These are phyloP conservation scores for Alauda arvensis DNA, from an alignment of 2,797 vertebrate genomes.

Conservation along the genomic window DNA sequence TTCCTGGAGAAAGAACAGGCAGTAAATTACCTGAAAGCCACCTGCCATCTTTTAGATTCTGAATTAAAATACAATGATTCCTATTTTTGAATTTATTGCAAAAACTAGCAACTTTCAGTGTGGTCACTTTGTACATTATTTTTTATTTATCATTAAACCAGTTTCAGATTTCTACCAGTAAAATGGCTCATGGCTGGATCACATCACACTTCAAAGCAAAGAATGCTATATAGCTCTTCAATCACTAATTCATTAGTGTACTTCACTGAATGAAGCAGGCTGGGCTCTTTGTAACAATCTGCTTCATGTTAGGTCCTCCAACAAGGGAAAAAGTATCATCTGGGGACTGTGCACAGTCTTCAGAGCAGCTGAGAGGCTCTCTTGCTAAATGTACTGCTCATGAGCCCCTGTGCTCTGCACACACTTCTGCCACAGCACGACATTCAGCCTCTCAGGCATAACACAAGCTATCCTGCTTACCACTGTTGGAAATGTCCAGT, in stretches of 20 bases:
- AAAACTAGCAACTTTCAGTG: neutral
- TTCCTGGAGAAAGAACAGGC: neutral
- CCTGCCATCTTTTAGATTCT: neutral
- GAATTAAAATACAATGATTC: neutral
- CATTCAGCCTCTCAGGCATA: neutral
- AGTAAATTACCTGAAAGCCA: neutral
- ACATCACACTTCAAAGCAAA: neutral
- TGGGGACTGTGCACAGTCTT: neutral
- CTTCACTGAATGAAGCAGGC: neutral
- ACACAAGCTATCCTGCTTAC: neutral
- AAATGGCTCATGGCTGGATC: neutral
- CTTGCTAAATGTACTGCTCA: neutral
- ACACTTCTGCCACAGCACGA: neutral
- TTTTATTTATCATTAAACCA: neutral
- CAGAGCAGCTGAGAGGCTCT: neutral
- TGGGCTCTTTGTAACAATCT: neutral
- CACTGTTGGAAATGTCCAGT: neutral
- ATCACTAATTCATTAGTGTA: neutral
- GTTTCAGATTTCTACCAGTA: neutral
- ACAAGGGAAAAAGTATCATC: neutral
- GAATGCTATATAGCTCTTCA: neutral
- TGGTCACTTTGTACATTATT: neutral
- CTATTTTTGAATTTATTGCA: neutral
- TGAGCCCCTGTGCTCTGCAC: neutral
- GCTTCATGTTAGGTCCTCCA: neutral